Evolutionary conservation across 64 coral and sea anemone species (phyloP).

Genomic region (Montipora cactus): DNA sequence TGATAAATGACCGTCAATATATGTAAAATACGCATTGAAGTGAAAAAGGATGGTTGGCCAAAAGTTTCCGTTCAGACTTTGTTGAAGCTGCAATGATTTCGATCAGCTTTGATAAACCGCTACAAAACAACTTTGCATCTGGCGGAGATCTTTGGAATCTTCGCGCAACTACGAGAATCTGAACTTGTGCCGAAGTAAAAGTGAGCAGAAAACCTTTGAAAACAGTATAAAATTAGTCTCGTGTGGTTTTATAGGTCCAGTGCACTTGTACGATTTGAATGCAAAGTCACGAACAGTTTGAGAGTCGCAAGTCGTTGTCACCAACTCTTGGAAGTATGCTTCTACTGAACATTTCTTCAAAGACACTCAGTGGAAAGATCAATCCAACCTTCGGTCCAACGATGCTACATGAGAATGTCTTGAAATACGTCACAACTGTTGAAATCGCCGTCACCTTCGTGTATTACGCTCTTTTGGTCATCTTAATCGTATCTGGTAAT

Average conservation of each 20-base stretch:
- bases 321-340: background rate
- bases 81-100: background rate
- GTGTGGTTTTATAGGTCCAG: background rate
- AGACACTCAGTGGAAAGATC: background rate
- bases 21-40: background rate
- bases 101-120: background rate
- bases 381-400: background rate
- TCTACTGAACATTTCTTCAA: background rate
- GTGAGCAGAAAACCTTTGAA: background rate
- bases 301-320: background rate
- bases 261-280: background rate
- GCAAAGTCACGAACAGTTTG: background rate
- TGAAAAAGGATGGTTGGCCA: background rate
- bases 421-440: constrained; percentile 9
- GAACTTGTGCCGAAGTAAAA: background rate
- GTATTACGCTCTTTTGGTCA: constrained; percentile 5
- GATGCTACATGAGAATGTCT: background rate
- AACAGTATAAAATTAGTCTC: background rate
- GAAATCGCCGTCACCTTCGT: constrained; percentile 21
- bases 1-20: constrained; percentile 36
- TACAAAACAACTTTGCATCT: background rate
- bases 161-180: background rate
- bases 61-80: background rate
- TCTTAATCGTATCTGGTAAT: constrained; percentile 75
- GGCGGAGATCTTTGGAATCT: background rate